Evolutionary conservation across 1,140 invertebrate species (phyloP), one percentile per base, ranked within the genome.

Genomic region (Ylistrum balloti): DNA sequence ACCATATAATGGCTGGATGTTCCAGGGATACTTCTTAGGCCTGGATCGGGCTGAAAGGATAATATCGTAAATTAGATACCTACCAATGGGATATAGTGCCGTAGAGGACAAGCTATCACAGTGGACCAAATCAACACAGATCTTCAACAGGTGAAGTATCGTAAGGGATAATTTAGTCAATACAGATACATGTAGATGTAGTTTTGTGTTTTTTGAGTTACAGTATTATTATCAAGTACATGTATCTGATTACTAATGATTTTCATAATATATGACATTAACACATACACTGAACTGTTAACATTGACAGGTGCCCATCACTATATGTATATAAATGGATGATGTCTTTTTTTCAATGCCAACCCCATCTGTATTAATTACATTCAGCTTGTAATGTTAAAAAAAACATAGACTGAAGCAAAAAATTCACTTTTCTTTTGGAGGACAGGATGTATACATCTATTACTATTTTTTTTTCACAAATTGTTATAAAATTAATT

Each of bases 71-170:
- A 45, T 45, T 13, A 45, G 41, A 1, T 74, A 74, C 56, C 56
- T 74, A 28, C 56, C 56, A 74, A 74, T 74, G 56, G 15, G 13
- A n/a, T 28, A 74, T n/a, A 13, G 41, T 45, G 41, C 41, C 17
- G 28, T 17, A 74, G 17, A 2, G 28, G 5, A 5, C 35, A 38
- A 13, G 13, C 35, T 5, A 74, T 28, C n/a, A 74, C 41, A 45
- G 10, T 45, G 56, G 56, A 74, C 56, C 28, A 74, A 28, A 28
- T n/a, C 56, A 74, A n/a, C 56, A 9, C 5, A 11, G 56, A 74
- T n/a, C 22, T 28, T n/a, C 56, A 74, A 74, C 56, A 74, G 56
- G 56, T 74, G 22, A n/a, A n/a, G 56, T 74, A 74, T 74, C 35
- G 35, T 38, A 38, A 38, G 35, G 35, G 35, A 38, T 38, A 38